Percentiles rank a stretch among this genome's conserved stretches.
These are phyloP conservation scores for Amblyornis subalaris DNA, from an alignment of 2,113 vertebrate genomes.

Conservation along the genomic window DNA sequence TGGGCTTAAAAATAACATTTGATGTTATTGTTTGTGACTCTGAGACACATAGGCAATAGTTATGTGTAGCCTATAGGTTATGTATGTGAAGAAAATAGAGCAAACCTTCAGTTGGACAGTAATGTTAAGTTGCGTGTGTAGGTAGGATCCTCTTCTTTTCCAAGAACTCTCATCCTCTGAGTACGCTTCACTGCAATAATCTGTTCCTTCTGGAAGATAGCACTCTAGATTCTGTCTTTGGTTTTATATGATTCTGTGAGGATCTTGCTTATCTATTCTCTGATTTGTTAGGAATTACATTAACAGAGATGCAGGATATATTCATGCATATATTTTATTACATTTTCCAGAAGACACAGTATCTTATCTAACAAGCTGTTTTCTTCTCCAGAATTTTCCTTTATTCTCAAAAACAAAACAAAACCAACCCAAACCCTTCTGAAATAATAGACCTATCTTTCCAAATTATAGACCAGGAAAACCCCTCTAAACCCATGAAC, in stretches of 20 bases:
- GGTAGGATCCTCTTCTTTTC: background rate
- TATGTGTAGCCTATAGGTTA: background rate
- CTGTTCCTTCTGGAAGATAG: background rate
- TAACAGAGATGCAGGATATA: background rate
- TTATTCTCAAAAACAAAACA: background rate
- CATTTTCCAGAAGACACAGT: background rate
- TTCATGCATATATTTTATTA: background rate
- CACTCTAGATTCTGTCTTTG: background rate
- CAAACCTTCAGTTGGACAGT: background rate
- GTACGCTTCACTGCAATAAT: background rate
- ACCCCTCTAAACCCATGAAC: background rate
- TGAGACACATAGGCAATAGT: background rate
- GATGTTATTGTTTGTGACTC: background rate
- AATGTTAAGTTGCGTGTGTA: background rate
- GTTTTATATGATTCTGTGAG: background rate
- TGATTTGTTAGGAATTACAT: background rate
- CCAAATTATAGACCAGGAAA: background rate
- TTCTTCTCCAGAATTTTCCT: background rate
- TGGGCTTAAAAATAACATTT: background rate
- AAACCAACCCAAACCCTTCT: background rate
- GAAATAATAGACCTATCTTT: background rate
- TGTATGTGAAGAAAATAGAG: background rate
- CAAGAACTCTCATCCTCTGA: background rate
- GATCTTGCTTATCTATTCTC: background rate
- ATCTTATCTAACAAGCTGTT: background rate